A percentile compares a stretch with the other conserved stretches of the same genome.
Evolutionary conservation across 1,140 invertebrate genomes (phyloP).

Genomic region (Zaprionus taronus): DNA sequence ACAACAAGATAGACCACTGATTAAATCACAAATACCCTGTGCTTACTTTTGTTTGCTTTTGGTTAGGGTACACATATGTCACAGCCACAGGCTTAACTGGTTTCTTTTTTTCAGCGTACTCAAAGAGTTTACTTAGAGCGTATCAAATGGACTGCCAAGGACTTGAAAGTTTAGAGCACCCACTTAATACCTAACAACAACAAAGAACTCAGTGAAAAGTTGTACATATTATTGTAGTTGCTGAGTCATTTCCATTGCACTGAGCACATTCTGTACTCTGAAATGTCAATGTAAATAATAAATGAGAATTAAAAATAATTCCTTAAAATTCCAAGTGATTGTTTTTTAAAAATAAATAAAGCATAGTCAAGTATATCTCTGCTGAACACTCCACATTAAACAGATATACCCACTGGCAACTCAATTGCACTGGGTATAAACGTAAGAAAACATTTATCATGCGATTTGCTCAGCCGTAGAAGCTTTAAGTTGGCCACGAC

Average conservation of each 20-base stretch:
- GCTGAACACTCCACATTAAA: neutral
- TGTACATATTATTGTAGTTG: neutral
- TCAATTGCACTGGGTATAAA: constrained; percentile 25
- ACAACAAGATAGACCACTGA: constrained; percentile 17
- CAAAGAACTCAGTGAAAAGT: neutral
- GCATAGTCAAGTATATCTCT: neutral
- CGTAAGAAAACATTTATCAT: constrained; percentile 77
- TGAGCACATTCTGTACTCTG: neutral
- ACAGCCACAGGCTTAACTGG: neutral
- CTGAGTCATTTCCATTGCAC: neutral
- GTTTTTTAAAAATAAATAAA: neutral
- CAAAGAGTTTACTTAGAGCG: neutral
- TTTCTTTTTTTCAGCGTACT: neutral
- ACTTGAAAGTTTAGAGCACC: neutral
- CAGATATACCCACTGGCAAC: constrained; percentile 22
- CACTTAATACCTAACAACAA: neutral
- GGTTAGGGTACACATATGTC: neutral
- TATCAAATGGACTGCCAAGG: neutral
- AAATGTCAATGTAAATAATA: neutral
- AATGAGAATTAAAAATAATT: neutral
- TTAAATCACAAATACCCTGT: constrained; percentile 28
- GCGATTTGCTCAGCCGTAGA: constrained; percentile 62
- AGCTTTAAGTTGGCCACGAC: constrained; percentile 73
- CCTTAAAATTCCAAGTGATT: too few species aligned
- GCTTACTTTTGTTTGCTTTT: neutral